Evolutionary conservation across 2,113 vertebrate species (phyloP), one percentile per base, ranked within the genome.

Genomic region (Chloebia gouldiae): DNA sequence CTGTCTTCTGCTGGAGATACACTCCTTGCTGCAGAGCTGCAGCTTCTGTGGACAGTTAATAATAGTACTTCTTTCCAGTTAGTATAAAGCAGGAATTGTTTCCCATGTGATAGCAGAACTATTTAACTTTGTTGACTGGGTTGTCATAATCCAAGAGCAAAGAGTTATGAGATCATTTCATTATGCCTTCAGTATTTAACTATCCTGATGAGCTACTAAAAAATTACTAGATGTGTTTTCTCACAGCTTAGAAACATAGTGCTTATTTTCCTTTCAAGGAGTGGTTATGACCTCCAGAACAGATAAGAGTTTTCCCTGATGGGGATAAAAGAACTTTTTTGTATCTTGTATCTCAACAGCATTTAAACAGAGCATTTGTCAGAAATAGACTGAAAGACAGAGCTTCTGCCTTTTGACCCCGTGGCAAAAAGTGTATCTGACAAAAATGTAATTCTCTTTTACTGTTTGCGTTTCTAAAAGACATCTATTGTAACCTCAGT

Each of bases 191-290:
- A 21, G 13, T 78, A 51, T 87, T 72, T 82, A 95, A 92, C 61
- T 77, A n/a, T 84, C 66, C 81, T 70, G 85, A 89, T 80, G 57
- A 85, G 64, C 37, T 69, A 77, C 47, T 87, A 69, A 82, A 86
- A 92, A 91, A 82, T 17, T 57, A 51, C 37, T 66, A 40, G 16
- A 65, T 42, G 13, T 86, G 30, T 82, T 92, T 94, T 92, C 77
- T 89, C 70, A 87, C 60, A 86, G 54, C 90, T 93, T 86, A 68
- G 86, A 88, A 83, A 81, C n/a, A 89, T 22, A 5, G 0, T 70
- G 39, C 33, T 35, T 71, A 4, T 92, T 95, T 95, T 86, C 27
- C 91, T 92, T 86, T 86, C 50, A 92, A 92, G 79, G 80, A 94
- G 60, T 61, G 93, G 69, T 79, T 95, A 63, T 56, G 73, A 89